Base-by-base conservation (phyloP, 2,888 invertebrate species). In the Metallyticus violacea region DNA sequence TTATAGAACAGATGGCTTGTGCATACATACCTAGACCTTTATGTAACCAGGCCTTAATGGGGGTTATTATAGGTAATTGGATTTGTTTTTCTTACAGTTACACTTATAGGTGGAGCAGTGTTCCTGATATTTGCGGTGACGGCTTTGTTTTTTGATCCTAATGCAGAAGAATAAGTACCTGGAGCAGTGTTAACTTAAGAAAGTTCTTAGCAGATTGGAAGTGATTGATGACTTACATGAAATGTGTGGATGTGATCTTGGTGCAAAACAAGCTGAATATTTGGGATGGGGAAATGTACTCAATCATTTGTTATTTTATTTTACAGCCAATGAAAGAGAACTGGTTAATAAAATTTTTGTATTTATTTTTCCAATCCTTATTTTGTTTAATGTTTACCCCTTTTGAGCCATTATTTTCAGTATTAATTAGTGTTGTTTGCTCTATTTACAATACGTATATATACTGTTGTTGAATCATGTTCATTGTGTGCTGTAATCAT, bases 51-150 rank as follows among this genome's bases (percentile, higher is more conserved):
- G n/a, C n/a, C n/a, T n/a, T n/a, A n/a, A n/a, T n/a, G n/a, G n/a
- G n/a, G n/a, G n/a, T n/a, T n/a, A n/a, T n/a, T n/a, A n/a, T n/a
- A n/a, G n/a, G n/a, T n/a, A n/a, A n/a, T n/a, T n/a, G n/a, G n/a
- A n/a, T n/a, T n/a, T n/a, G n/a, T 90, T 91, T 91, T 90, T 90
- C 91, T 95, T 95, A 89, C 94, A 98, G 99, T 99, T 88, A 99
- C 99, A 86, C 95, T 99, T 90, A 96, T 98, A 90, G 99, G 99
- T 89, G 99, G 99, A 90, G 92, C 99, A 86, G 99, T 99, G 89
- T 99, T 99, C 93, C 93, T 99, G 88, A 92, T 98, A 89, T 99
- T 99, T 93, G 99, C 99, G 0, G 92, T 98, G 86, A 98, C 98
- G 88, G 97, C 99, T 6, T 93, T 99, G 85, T 95, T 98, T 91